A percentile compares a stretch with the other conserved stretches of the same genome.
Evolutionary conservation across 2,113 vertebrate species (phyloP).

Genomic region (Agelaius phoeniceus): DNA sequence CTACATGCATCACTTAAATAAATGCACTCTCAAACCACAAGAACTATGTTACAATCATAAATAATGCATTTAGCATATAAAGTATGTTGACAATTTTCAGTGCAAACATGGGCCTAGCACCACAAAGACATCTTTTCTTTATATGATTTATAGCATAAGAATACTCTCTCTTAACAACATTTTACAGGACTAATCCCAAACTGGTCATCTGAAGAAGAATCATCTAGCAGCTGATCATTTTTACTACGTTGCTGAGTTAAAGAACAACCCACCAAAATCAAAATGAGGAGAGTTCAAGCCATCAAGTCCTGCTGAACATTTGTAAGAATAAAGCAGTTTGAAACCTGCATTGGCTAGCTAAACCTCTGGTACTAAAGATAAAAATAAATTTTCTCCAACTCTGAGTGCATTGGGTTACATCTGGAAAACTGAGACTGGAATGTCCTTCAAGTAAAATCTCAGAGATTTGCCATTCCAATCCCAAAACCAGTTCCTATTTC

Average conservation of each 20-base stretch:
- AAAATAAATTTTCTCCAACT: conserved; percentile 39
- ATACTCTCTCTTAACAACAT: not conserved
- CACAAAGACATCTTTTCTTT: not conserved
- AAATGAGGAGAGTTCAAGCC: not conserved
- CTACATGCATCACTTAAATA: not conserved
- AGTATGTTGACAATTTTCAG: not conserved
- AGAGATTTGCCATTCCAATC: not conserved
- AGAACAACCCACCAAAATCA: not conserved
- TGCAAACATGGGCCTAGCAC: not conserved
- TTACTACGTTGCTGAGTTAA: not conserved
- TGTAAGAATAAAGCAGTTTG: conserved; percentile 10
- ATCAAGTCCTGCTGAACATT: not conserved
- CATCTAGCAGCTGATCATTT: not conserved
- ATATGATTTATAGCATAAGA: not conserved
- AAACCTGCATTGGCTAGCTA: not conserved
- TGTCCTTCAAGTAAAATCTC: conserved; percentile 2
- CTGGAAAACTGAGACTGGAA: conserved; percentile 37
- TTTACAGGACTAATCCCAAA: not conserved
- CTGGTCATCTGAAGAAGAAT: not conserved
- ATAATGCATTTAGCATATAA: not conserved
- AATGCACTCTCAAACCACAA: not conserved
- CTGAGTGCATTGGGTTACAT: conserved; percentile 12
- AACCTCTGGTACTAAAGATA: conserved; percentile 15
- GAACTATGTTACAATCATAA: not conserved
- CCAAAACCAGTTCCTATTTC: conserved; percentile 7